Conservation (phyloP, 2,888 invertebrate genomes). For the Stenolophus ochropezus region DNA sequence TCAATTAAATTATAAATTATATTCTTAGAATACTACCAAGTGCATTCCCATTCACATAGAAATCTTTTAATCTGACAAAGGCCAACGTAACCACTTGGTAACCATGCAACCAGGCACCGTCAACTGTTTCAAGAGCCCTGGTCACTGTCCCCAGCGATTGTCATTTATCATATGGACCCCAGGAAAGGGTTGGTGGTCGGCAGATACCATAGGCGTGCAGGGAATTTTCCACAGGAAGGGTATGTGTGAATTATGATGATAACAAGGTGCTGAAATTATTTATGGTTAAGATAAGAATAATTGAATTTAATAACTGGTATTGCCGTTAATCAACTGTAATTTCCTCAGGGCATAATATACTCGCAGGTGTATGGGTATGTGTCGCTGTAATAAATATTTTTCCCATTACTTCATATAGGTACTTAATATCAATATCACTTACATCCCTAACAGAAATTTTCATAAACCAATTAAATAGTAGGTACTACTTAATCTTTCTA, state of each 20-base stretch:
- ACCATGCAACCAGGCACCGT: not conserved
- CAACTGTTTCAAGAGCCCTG: slow-evolving; percentile 22
- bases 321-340: not conserved
- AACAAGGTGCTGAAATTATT: not conserved
- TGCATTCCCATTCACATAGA: too few relatives aligned
- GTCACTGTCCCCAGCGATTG: slow-evolving; percentile 39
- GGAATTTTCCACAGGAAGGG: not conserved
- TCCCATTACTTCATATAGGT: too few relatives aligned
- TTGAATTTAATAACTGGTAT: slow-evolving; percentile 20
- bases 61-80: too few relatives aligned
- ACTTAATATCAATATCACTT: too few relatives aligned
- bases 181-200: slow-evolving; percentile 27
- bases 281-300: not conserved
- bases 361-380: too few relatives aligned
- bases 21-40: too few relatives aligned
- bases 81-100: not conserved
- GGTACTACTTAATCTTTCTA: too few relatives aligned
- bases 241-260: not conserved
- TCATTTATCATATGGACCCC: slow-evolving; percentile 46
- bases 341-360: not conserved
- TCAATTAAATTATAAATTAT: too few relatives aligned
- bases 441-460: too few relatives aligned
- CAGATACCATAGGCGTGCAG: slow-evolving; percentile 20
- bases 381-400: too few relatives aligned
- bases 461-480: too few relatives aligned